Conservation (phyloP, 2,113 vertebrate species). For the Saimiri boliviensis region DNA sequence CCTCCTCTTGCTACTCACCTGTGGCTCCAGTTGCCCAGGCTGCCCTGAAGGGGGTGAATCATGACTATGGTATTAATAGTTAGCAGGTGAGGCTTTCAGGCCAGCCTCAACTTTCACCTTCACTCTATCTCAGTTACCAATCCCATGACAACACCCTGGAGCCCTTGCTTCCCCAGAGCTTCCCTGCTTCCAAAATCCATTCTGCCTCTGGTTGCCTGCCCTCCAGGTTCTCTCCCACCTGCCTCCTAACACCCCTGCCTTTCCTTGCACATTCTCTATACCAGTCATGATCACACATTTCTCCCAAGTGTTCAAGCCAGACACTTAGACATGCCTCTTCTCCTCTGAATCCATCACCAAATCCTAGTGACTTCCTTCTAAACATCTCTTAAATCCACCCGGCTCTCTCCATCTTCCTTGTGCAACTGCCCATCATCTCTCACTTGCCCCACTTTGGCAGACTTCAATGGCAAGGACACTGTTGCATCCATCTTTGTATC, state of each 20-base stretch:
- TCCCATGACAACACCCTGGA: background rate
- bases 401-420: background rate
- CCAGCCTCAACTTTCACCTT: background rate
- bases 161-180: background rate
- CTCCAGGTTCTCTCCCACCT: background rate
- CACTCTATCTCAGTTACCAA: background rate
- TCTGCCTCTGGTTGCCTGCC: background rate
- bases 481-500: background rate
- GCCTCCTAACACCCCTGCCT: background rate
- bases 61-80: background rate
- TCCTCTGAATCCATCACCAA: background rate
- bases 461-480: background rate
- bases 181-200: background rate
- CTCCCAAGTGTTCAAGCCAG: background rate
- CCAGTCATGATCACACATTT: background rate
- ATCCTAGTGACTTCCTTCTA: background rate
- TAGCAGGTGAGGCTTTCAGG: background rate
- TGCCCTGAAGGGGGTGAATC: background rate
- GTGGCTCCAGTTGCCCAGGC: rapidly evolving
- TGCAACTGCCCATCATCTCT: background rate
- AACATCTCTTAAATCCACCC: background rate
- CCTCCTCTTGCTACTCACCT: background rate
- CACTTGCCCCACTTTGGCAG: background rate
- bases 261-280: background rate
- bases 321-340: background rate